phyloP scores from a whole-genome alignment of 2,797 vertebrate species.

The Chiroxiphia lanceolata region DNA sequence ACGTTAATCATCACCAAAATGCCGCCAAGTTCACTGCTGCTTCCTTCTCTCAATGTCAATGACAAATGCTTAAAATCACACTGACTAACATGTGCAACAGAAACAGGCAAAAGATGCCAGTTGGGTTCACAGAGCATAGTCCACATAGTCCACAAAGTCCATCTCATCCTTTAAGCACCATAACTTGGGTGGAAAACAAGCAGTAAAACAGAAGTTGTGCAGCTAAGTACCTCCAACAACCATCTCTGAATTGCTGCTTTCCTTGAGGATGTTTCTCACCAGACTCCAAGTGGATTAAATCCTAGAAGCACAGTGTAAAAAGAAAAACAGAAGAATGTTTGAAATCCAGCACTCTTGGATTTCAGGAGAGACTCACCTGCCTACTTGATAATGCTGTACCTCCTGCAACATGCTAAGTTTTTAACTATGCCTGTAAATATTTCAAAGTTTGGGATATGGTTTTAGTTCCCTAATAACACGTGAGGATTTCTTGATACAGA shows the following conservation, averaged over 20 bases:
- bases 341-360: neutral
- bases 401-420: neutral
- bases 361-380: neutral
- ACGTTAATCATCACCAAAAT: slow-evolving; percentile 23
- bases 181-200: neutral
- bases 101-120: neutral
- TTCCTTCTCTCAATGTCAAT: neutral
- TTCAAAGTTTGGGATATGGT: neutral
- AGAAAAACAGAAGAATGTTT: neutral
- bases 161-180: neutral
- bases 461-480: neutral
- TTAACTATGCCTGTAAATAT: neutral
- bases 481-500: neutral
- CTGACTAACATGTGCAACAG: neutral
- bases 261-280: neutral
- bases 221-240: neutral
- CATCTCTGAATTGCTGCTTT: neutral
- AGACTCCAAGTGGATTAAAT: neutral
- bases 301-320: neutral
- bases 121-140: neutral
- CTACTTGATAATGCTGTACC: neutral
- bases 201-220: neutral
- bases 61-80: neutral
- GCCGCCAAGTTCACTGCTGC: neutral
- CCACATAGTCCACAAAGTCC: neutral